Percentiles rank a stretch among this genome's conserved stretches.
Conservation (phyloP, 2,113 vertebrate species). For the Pygoscelis antarcticus region DNA sequence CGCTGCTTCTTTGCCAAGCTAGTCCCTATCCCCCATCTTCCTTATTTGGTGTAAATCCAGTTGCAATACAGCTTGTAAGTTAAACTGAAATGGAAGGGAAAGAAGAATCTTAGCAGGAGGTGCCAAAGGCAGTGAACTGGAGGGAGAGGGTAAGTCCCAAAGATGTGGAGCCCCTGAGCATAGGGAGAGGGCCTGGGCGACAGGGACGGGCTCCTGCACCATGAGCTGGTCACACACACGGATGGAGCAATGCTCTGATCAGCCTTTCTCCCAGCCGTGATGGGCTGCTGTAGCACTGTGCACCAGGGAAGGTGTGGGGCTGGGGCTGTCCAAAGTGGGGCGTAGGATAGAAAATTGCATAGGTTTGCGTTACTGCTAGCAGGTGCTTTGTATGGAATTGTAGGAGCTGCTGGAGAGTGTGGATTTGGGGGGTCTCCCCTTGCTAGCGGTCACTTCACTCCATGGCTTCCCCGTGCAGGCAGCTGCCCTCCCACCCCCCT, state of each 20-base stretch:
- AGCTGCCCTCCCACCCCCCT: neutral
- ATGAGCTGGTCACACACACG: rapidly evolving
- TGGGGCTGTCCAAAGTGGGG: neutral
- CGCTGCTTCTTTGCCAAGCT: neutral
- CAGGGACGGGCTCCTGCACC: rapidly evolving
- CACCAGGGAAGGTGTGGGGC: neutral
- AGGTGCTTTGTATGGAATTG: neutral
- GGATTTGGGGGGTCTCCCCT: neutral
- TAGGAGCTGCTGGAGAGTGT: neutral
- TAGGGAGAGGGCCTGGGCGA: neutral
- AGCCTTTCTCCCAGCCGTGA: rapidly evolving
- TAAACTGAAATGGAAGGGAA: neutral
- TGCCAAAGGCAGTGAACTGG: neutral
- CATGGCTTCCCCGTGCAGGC: neutral
- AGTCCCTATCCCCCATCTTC: neutral
- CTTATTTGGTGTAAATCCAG: neutral
- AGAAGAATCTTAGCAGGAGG: neutral
- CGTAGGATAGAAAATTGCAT: neutral
- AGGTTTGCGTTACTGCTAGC: neutral
- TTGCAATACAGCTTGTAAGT: neutral
- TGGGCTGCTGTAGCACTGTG: neutral
- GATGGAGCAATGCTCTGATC: neutral
- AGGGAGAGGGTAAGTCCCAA: neutral
- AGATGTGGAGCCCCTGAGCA: neutral
- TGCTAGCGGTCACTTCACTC: rapidly evolving